phyloP scores from a whole-genome alignment of 2,888 invertebrate species.

The Caradrina kadenii region DNA sequence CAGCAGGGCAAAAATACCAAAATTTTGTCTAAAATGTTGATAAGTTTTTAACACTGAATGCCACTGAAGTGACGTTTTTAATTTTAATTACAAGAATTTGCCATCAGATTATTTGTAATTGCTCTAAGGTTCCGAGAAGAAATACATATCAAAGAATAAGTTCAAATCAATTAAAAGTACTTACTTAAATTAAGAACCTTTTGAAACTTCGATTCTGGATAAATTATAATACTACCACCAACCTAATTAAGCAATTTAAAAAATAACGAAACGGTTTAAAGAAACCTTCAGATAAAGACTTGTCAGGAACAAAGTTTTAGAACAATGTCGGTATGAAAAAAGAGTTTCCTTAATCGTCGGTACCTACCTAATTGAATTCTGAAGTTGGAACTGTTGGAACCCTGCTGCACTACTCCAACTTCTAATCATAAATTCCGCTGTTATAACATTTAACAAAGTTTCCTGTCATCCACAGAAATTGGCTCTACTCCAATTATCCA shows the following conservation, averaged over 20 bases:
- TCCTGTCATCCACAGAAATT: slow-evolving; percentile 80
- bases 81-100: background rate
- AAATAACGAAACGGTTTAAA: slow-evolving; percentile 22
- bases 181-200: background rate
- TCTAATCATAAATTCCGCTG: slow-evolving; percentile 81
- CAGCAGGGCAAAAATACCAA: too few relatives aligned
- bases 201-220: slow-evolving; percentile 3
- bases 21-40: too few relatives aligned
- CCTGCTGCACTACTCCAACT: slow-evolving; percentile 71
- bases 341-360: slow-evolving; percentile 66
- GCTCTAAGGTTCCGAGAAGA: background rate
- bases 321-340: slow-evolving; percentile 54
- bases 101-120: background rate
- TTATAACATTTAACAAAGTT: slow-evolving; percentile 82
- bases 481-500: slow-evolving; percentile 72
- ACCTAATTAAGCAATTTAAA: slow-evolving; percentile 34
- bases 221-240: slow-evolving; percentile 11
- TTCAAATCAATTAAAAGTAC: slow-evolving; percentile 3
- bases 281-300: slow-evolving; percentile 52
- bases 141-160: background rate
- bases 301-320: slow-evolving; percentile 42
- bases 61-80: too few relatives aligned
- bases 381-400: slow-evolving; percentile 69
- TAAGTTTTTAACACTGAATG: too few relatives aligned
- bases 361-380: slow-evolving; percentile 75